Evolutionary conservation across 53 echinoderm and acorn worm species (phyloP).

Genomic region (Paracentrotus lividus): DNA sequence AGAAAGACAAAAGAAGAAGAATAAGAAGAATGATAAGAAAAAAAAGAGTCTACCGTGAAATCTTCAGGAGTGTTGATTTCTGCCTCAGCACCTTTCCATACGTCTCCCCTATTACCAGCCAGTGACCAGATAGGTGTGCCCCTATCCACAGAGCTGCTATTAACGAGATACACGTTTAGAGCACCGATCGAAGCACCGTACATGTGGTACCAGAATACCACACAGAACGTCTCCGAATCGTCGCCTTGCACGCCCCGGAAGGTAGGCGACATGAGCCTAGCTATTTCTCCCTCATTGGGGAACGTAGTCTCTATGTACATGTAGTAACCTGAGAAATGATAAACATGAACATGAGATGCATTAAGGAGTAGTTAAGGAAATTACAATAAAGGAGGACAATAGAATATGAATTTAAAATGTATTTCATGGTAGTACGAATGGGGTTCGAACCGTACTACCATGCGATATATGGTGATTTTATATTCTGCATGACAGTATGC

Average conservation of each 20-base stretch:
- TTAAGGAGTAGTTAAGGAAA: too few relatives aligned
- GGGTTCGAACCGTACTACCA: too few relatives aligned
- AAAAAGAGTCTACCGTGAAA: constrained; percentile 52
- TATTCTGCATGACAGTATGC: too few relatives aligned
- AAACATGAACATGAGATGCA: too few relatives aligned
- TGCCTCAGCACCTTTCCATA: constrained; percentile 87
- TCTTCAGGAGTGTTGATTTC: constrained; percentile 67
- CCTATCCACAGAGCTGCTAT: not conserved
- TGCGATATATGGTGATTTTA: too few relatives aligned
- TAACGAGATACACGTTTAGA: constrained; percentile 75
- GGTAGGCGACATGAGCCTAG: constrained; percentile 77
- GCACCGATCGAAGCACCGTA: constrained; percentile 75
- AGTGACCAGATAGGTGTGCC: constrained; percentile 78
- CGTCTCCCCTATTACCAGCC: constrained; percentile 83
- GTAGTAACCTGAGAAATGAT: constrained; percentile 75
- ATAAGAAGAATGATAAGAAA: too few relatives aligned
- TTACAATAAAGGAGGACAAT: too few relatives aligned
- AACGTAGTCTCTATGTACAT: constrained; percentile 74
- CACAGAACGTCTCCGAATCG: constrained; percentile 66
- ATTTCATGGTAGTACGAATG: too few relatives aligned
- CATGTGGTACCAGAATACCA: constrained; percentile 93
- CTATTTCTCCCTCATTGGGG: not conserved
- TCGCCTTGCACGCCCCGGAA: constrained; percentile 59
- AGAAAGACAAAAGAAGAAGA: too few relatives aligned
- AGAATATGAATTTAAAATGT: too few relatives aligned